Conservation (phyloP, 1,140 invertebrate genomes). For the Cherax destructor region DNA sequence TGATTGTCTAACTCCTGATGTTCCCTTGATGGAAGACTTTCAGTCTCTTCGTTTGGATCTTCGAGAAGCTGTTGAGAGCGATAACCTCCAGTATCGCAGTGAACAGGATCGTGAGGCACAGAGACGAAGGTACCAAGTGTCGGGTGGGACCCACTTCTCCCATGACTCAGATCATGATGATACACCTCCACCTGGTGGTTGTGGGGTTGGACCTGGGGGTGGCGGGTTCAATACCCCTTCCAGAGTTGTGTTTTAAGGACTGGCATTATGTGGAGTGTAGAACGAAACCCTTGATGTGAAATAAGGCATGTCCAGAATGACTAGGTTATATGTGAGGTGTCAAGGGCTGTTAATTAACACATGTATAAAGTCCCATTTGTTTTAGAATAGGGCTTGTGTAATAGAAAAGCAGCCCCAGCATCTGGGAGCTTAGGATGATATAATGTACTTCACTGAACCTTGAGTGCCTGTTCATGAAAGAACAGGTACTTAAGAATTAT, state of each 20-base stretch:
- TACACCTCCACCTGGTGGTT: conserved; percentile 51
- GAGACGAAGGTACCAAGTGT: background rate
- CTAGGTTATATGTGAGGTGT: background rate
- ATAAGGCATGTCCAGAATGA: background rate
- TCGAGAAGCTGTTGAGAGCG: conserved; percentile 76
- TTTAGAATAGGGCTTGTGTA: conserved; percentile 45
- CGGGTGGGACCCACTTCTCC: conserved; percentile 27
- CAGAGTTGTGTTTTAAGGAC: conserved; percentile 51
- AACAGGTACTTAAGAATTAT: too few species aligned
- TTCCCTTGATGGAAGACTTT: conserved; percentile 67
- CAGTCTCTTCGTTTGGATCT: conserved; percentile 76
- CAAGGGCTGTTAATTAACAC: conserved; percentile 5
- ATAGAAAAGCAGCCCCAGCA: conserved; percentile 27
- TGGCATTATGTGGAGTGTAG: background rate
- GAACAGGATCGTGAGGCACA: conserved; percentile 65
- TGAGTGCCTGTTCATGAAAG: too few species aligned
- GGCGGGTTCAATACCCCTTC: conserved; percentile 59
- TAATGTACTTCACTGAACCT: background rate
- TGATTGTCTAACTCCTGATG: conserved; percentile 74
- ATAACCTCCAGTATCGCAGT: conserved; percentile 75
- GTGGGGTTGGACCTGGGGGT: conserved; percentile 50
- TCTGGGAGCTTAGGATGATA: conserved; percentile 35
- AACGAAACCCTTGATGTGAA: background rate
- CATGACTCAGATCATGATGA: conserved; percentile 40
- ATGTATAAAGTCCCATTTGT: conserved; percentile 35